Percentiles rank a stretch among this genome's conserved stretches.
Conservation (phyloP, 1,140 invertebrate species). For the Contarinia nasturtii region DNA sequence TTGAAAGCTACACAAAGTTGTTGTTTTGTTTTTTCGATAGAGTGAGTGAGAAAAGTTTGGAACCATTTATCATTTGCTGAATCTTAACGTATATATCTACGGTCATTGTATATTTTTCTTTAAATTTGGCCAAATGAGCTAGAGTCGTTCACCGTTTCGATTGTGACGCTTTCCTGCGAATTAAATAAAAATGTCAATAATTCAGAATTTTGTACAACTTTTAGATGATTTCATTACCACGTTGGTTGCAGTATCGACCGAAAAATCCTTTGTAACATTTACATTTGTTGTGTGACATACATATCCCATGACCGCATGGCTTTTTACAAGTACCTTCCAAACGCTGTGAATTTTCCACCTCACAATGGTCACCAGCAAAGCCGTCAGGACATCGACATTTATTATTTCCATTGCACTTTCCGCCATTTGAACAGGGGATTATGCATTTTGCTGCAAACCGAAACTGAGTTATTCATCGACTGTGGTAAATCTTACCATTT, state of each 20-base stretch:
- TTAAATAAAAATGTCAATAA: background rate
- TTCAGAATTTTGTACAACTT: background rate
- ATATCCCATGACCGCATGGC: slow-evolving; percentile 51
- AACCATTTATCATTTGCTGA: too few relatives aligned
- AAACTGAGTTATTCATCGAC: slow-evolving; percentile 2
- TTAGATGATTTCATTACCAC: too few relatives aligned
- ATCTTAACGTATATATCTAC: too few relatives aligned
- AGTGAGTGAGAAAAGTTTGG: too few relatives aligned
- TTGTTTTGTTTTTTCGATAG: too few relatives aligned
- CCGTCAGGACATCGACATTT: slow-evolving; percentile 62
- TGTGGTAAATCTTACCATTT: background rate
- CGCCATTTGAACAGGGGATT: slow-evolving; percentile 70
- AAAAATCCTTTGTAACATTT: slow-evolving; percentile 53
- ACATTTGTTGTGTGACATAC: slow-evolving; percentile 43
- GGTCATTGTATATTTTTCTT: too few relatives aligned
- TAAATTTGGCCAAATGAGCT: too few relatives aligned
- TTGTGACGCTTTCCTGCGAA: too few relatives aligned
- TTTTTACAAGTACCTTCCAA: slow-evolving; percentile 48
- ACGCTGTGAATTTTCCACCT: slow-evolving; percentile 50
- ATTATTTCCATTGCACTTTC: slow-evolving; percentile 67
- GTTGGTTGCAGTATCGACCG: slow-evolving; percentile 44
- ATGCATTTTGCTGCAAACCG: slow-evolving; percentile 58
- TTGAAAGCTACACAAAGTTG: too few relatives aligned
- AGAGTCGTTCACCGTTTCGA: too few relatives aligned
- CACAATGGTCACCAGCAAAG: slow-evolving; percentile 66